These are phyloP conservation scores for Lerema accius DNA, from an alignment of 1,140 invertebrate species.

Conservation along the genomic window DNA sequence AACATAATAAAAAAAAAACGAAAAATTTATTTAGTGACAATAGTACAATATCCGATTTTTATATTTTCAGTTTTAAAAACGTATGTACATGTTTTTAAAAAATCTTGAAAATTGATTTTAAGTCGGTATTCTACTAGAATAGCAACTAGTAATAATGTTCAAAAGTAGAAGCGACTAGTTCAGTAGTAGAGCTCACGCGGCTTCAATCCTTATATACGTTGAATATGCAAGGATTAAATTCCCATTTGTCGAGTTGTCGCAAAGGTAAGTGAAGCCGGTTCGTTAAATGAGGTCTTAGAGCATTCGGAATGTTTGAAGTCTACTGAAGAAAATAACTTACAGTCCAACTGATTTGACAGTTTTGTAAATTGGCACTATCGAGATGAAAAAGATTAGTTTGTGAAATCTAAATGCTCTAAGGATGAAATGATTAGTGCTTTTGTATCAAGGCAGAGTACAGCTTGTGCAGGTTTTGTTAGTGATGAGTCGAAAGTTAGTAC, in stretches of 20 bases:
- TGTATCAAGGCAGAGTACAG: conserved; percentile 59
- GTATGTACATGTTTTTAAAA: too few relatives aligned
- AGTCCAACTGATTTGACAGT: too few relatives aligned
- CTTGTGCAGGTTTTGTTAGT: conserved; percentile 71
- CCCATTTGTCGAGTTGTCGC: conserved; percentile 25
- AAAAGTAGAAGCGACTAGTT: not conserved
- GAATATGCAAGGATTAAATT: conserved; percentile 31
- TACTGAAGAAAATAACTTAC: not conserved
- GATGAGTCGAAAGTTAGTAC: conserved; percentile 80
- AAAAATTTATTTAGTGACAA: too few relatives aligned
- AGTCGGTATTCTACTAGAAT: too few relatives aligned
- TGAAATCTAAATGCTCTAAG: conserved; percentile 31
- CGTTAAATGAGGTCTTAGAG: conserved; percentile 31
- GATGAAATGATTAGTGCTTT: conserved; percentile 63
- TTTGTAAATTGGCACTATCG: too few relatives aligned
- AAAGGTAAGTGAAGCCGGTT: conserved; percentile 49
- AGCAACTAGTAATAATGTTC: too few relatives aligned
- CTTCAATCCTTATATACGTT: conserved; percentile 41
- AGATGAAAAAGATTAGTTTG: not conserved
- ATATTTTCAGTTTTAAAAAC: too few relatives aligned
- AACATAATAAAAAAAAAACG: too few relatives aligned
- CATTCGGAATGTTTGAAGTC: not conserved
- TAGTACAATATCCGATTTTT: too few relatives aligned
- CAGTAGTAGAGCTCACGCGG: conserved; percentile 22
- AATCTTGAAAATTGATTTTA: too few relatives aligned